Conservation (phyloP, 2,888 invertebrate genomes). For the Drosophila gaucha region DNA sequence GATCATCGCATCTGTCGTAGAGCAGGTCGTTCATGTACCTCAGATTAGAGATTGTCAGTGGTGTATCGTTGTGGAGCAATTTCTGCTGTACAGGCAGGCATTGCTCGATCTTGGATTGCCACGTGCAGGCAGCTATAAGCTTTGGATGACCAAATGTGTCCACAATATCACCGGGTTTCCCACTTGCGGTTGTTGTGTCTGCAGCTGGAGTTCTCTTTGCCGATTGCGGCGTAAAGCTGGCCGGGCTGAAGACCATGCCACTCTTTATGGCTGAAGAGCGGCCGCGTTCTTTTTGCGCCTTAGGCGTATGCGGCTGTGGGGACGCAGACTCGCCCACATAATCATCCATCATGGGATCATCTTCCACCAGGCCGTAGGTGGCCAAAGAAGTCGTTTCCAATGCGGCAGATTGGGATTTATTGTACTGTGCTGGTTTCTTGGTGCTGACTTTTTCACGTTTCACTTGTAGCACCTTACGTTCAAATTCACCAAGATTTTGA, state of each 20-base stretch:
- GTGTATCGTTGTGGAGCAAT: constrained; percentile 86
- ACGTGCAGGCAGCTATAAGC: constrained; percentile 83
- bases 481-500: constrained; percentile 87
- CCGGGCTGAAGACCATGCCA: constrained; percentile 82
- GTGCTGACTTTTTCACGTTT: constrained; percentile 84
- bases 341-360: constrained; percentile 70
- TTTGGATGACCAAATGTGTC: constrained; percentile 87
- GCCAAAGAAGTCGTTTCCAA: constrained; percentile 65
- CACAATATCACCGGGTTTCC: constrained; percentile 87
- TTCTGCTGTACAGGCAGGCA: constrained; percentile 85
- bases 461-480: constrained; percentile 87
- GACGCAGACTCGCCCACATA: constrained; percentile 62
- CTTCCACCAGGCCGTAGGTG: constrained; percentile 76
- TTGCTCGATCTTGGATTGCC: constrained; percentile 74
- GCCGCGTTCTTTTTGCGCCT: constrained; percentile 52
- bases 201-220: constrained; percentile 31
- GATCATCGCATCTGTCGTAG: constrained; percentile 77
- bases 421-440: constrained; percentile 51
- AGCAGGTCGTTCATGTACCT: constrained; percentile 85
- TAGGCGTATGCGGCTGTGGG: constrained; percentile 57
- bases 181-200: constrained; percentile 20
- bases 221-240: constrained; percentile 83
- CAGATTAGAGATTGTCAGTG: constrained; percentile 70
- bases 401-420: constrained; percentile 37
- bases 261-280: constrained; percentile 71